phyloP scores from a whole-genome alignment of 2,888 invertebrate species.

The Dichetophora obliterata region DNA sequence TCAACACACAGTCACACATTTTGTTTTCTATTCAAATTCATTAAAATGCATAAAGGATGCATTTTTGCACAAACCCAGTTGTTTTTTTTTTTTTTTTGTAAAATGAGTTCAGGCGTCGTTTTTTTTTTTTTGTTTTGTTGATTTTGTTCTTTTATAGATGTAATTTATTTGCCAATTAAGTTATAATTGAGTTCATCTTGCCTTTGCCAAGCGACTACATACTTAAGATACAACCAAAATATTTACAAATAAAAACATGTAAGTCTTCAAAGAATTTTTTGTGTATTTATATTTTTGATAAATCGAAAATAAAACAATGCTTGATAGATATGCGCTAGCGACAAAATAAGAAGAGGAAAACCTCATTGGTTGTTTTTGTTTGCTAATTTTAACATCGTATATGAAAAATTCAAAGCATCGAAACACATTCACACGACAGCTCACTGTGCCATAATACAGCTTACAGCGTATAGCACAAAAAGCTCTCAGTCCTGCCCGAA shows the following conservation, averaged over 20 bases:
- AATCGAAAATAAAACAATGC: conserved; percentile 9
- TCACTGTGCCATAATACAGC: background rate
- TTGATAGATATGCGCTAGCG: background rate
- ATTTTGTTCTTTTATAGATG: no score
- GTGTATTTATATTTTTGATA: background rate
- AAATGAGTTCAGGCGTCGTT: background rate
- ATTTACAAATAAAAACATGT: background rate
- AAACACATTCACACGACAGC: background rate
- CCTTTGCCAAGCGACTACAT: background rate
- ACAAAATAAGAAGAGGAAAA: background rate
- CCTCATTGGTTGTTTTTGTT: background rate
- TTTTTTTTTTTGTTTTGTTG: background rate
- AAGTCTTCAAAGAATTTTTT: background rate
- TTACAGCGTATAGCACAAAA: conserved; percentile 45
- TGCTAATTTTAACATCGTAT: background rate
- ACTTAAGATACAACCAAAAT: background rate
- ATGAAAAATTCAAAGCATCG: conserved; percentile 1
- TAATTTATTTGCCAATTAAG: no score
- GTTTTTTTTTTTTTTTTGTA: no score
- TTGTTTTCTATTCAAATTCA: no score
- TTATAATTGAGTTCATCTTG: background rate
- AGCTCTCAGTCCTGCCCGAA: conserved; percentile 68
- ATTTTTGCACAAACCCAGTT: no score
- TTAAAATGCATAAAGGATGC: no score
- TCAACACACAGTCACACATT: no score